A percentile compares a stretch with the other conserved stretches of the same genome.
phyloP scores from a whole-genome alignment of 2,888 invertebrate genomes.

The Pemphredon lugubris region DNA sequence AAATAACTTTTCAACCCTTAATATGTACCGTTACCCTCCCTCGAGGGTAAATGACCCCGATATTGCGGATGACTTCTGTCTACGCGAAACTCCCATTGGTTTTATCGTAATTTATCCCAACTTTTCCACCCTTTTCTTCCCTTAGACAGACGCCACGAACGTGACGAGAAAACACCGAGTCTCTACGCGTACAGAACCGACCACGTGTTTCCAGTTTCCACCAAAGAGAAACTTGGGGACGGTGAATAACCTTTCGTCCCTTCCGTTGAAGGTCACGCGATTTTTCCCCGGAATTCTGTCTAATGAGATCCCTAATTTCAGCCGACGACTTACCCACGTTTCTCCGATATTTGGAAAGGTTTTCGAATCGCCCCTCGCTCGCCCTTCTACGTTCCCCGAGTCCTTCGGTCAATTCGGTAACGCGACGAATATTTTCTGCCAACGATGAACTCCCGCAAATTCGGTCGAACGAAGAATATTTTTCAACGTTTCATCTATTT shows the following conservation, averaged over 20 bases:
- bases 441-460: no score
- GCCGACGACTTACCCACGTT: not conserved
- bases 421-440: no score
- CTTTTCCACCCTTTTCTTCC: slow-evolving; percentile 54
- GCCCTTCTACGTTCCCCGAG: no score
- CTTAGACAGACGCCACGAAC: slow-evolving; percentile 61
- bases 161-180: slow-evolving; percentile 67
- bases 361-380: no score
- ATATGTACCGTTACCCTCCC: not conserved
- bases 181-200: slow-evolving; percentile 37
- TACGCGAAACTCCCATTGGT: slow-evolving; percentile 43
- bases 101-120: slow-evolving; percentile 62
- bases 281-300: slow-evolving; percentile 32
- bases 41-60: slow-evolving; percentile 31
- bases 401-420: no score
- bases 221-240: slow-evolving; percentile 46
- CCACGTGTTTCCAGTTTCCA: slow-evolving; percentile 45
- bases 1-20: not conserved
- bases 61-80: slow-evolving; percentile 41
- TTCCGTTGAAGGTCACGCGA: slow-evolving; percentile 47
- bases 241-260: slow-evolving; percentile 61
- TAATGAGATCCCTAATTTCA: slow-evolving; percentile 41
- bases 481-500: no score
- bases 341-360: not conserved
- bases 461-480: no score